phyloP scores from a whole-genome alignment of 2,113 vertebrate genomes.

The Gadus chalcogrammus region DNA sequence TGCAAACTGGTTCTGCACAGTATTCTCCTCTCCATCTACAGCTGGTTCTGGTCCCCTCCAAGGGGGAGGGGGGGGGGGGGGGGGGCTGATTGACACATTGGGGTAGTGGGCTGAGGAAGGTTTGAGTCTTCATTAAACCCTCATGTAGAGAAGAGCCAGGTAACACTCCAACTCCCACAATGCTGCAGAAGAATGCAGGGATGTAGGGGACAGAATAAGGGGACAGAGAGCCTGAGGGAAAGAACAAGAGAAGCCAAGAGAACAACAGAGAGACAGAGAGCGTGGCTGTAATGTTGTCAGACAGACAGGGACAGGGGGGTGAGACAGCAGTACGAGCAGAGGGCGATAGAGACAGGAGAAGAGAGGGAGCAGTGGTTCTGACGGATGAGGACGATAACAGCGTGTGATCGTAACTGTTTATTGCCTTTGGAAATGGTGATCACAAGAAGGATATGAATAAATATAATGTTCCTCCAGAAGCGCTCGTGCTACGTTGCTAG shows the following conservation, averaged over 20 bases:
- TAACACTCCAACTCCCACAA: constrained; percentile 44
- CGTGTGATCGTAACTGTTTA: no score
- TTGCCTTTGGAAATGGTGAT: no score
- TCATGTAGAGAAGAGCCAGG: constrained; percentile 54
- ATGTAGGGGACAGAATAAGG: constrained; percentile 32
- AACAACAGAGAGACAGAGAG: not conserved
- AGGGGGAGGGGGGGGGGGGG: no score
- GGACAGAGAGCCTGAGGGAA: constrained; percentile 12
- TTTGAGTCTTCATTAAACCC: constrained; percentile 54
- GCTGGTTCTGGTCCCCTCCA: no score
- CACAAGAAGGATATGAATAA: no score
- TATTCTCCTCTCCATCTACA: no score
- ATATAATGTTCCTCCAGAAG: no score
- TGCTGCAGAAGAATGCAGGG: constrained; percentile 37
- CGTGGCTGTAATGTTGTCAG: not conserved
- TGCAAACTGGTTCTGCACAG: no score
- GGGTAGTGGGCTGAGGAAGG: no score
- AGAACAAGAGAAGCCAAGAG: not conserved
- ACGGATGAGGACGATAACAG: no score
- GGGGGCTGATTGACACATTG: no score
- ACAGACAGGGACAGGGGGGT: not conserved
- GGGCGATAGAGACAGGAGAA: not conserved
- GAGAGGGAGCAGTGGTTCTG: not conserved
- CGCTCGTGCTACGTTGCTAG: no score
- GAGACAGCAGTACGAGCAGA: not conserved